Conservation (phyloP, 2,113 vertebrate genomes). For the Syngnathus floridae region DNA sequence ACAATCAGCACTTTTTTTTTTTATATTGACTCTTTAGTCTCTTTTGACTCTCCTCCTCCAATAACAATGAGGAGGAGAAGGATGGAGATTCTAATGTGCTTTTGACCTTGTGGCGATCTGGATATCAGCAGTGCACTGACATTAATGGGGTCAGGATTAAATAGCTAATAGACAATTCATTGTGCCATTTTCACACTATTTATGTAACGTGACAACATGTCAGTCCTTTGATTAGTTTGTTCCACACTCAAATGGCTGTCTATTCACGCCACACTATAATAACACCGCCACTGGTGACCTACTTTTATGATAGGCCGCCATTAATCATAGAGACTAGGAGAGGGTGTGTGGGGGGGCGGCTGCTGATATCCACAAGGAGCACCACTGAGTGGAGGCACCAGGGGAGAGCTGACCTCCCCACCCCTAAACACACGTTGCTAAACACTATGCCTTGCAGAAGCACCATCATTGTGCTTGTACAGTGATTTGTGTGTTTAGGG, state of each 20-base stretch:
- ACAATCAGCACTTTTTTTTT: constrained; percentile 18
- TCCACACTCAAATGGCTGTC: constrained; percentile 31
- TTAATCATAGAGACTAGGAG: constrained; percentile 64
- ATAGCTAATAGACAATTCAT: constrained; percentile 16
- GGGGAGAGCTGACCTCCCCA: constrained; percentile 23
- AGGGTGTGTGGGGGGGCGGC: constrained; percentile 14
- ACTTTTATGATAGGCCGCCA: constrained; percentile 60
- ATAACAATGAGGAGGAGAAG: constrained; percentile 13
- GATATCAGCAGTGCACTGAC: not conserved
- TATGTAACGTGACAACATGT: constrained; percentile 17
- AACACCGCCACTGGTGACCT: constrained; percentile 59
- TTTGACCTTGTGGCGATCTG: constrained; percentile 4
- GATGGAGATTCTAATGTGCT: constrained; percentile 21
- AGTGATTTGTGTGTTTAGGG: constrained; percentile 25
- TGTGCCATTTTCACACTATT: not conserved
- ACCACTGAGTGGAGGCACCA: constrained; percentile 29
- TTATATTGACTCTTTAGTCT: constrained; percentile 17
- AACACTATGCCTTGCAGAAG: constrained; percentile 33
- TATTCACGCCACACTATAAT: constrained; percentile 49
- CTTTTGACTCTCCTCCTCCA: no score
- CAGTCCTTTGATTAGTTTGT: constrained; percentile 16
- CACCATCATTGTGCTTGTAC: constrained; percentile 25
- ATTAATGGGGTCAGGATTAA: not conserved
- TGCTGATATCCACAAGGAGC: constrained; percentile 63
- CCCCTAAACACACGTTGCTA: constrained; percentile 30